Percentiles rank a stretch among this genome's conserved stretches.
Conservation (phyloP, 1,140 invertebrate species). For the Drosophila pandora region DNA sequence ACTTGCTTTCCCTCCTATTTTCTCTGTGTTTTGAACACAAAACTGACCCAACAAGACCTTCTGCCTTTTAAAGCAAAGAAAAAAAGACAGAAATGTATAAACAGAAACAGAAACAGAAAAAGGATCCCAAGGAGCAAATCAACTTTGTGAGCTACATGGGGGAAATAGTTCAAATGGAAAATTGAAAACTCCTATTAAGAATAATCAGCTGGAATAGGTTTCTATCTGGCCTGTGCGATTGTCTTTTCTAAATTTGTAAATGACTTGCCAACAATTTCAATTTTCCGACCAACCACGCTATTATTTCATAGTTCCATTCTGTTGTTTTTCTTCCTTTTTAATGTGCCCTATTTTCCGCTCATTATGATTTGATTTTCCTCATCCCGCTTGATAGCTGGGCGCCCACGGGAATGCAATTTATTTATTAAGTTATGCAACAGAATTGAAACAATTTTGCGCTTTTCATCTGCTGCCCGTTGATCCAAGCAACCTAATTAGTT, state of each 20-base stretch:
- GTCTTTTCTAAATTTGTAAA: not conserved
- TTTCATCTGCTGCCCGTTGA: constrained; percentile 22
- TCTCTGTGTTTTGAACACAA: not conserved
- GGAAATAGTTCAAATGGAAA: not conserved
- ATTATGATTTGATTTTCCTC: constrained; percentile 2
- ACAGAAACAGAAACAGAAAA: not conserved
- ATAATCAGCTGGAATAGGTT: too few species aligned
- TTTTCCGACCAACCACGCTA: not conserved
- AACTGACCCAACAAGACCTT: constrained; percentile 21
- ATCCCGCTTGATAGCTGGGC: too few species aligned
- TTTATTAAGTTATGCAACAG: constrained; percentile 36
- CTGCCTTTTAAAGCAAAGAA: not conserved
- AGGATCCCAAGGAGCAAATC: not conserved
- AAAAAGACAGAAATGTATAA: not conserved
- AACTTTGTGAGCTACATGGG: too few species aligned
- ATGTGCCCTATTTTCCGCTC: not conserved
- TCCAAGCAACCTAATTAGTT: constrained; percentile 72
- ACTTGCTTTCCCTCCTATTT: not conserved
- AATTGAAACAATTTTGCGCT: constrained; percentile 38
- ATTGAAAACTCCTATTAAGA: not conserved
- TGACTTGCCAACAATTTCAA: not conserved
- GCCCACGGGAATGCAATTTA: constrained; percentile 23
- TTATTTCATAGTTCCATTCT: not conserved
- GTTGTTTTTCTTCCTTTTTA: constrained; percentile 14
- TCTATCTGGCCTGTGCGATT: too few species aligned